Conservation (phyloP, 30 jellyfish, hydroid and myxozoan species). For the Phacellophora camtschatica region DNA sequence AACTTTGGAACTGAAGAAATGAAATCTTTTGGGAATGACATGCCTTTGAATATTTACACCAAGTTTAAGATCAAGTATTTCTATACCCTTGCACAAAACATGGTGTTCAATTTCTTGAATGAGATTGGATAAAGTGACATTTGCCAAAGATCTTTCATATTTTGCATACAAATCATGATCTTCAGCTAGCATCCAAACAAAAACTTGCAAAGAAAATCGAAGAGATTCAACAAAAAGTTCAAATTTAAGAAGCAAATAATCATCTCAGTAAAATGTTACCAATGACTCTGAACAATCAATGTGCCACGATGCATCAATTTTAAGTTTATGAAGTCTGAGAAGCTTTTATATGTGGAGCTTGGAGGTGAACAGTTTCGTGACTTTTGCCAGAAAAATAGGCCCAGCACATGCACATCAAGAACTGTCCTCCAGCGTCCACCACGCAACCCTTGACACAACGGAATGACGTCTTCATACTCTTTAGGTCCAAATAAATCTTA, state of each 20-base stretch:
- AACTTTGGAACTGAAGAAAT: not conserved
- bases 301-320: not conserved
- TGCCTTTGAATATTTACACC: slow-evolving; percentile 18
- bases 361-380: too few species aligned
- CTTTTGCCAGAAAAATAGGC: too few species aligned
- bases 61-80: slow-evolving; percentile 33
- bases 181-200: slow-evolving; percentile 48
- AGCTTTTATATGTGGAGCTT: not conserved
- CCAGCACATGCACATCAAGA: too few species aligned
- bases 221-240: slow-evolving; percentile 3
- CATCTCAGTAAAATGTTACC: too few species aligned
- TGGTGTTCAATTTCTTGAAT: slow-evolving; percentile 32
- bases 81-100: slow-evolving; percentile 18
- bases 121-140: slow-evolving; percentile 28
- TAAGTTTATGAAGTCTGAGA: not conserved
- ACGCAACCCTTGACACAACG: too few species aligned
- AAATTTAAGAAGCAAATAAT: too few species aligned
- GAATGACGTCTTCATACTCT: too few species aligned
- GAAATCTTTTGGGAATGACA: slow-evolving; percentile 36
- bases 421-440: too few species aligned
- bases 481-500: too few species aligned
- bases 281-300: not conserved
- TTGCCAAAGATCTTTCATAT: slow-evolving; percentile 13
- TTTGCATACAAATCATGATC: slow-evolving; percentile 11
- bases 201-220: slow-evolving; percentile 2